Evolutionary conservation across 2,797 vertebrate species (phyloP).

Genomic region (Megalops cyprinoides): DNA sequence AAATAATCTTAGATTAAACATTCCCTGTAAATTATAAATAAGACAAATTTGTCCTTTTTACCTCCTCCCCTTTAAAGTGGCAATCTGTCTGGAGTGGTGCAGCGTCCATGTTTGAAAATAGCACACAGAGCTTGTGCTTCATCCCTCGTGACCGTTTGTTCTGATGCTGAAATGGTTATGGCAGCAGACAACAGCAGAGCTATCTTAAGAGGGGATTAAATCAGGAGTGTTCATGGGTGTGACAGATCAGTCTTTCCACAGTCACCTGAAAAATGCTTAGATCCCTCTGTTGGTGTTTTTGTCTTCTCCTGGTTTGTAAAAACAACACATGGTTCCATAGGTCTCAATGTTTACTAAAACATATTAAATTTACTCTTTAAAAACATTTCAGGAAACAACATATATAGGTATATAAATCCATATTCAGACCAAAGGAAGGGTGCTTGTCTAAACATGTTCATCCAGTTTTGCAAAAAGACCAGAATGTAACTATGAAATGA

Average conservation of each 20-base stretch:
- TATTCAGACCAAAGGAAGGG: background rate
- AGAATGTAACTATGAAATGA: background rate
- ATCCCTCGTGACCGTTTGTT: background rate
- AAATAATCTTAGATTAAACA: constrained; percentile 9
- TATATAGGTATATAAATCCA: background rate
- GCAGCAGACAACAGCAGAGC: background rate
- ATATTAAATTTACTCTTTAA: background rate
- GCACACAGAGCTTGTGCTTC: background rate
- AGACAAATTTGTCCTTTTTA: background rate
- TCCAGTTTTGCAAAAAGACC: background rate
- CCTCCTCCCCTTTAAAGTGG: background rate
- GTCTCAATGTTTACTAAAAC: background rate
- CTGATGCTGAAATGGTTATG: background rate
- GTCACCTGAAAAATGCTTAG: background rate
- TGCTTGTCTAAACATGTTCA: background rate
- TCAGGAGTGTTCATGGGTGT: background rate
- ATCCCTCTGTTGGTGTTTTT: background rate
- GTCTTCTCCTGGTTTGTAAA: background rate
- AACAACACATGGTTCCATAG: background rate
- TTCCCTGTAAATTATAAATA: background rate
- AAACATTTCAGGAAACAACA: background rate
- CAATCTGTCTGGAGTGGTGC: background rate
- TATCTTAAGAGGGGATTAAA: background rate
- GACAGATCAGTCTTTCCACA: too few relatives aligned
- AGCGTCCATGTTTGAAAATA: background rate